Base-by-base conservation (phyloP, 2,113 vertebrate genomes). In the Eolophus roseicapilla region DNA sequence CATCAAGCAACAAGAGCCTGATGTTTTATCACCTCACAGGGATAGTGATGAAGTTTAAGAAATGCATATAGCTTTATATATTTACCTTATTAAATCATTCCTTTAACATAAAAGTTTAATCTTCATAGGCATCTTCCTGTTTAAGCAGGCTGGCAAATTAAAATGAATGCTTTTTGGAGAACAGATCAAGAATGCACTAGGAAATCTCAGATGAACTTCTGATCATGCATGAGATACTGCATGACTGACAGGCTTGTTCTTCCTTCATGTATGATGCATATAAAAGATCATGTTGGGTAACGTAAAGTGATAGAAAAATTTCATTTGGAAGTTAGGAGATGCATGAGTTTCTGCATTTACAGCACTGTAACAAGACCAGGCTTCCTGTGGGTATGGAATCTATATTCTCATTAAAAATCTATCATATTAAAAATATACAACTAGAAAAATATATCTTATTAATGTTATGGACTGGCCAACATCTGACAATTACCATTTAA, bases 251-350 rank as follows among this genome's bases (percentile, higher is more conserved):
- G 29, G 17, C 9, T 89, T 89, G 23, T 37, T 85, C 67, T 85
- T 78, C 64, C 88, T 93, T 91, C 83, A 84, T 88, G 35, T 82
- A 95, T 69, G 91, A 92, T 89, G 86, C 73, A 82, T 84, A 53
- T 23, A 60, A 84, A 92, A 89, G 81, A 92, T 82, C 77, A 84
- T 67, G 19, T 76, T 5, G 2, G 79, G 60, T 91, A 77, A 91
- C 69, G 86, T 65, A 24, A 90, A 41, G 46, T 33, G 71, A 47
- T 25, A 87, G 14, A 60, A 25, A 43, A 86, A 94, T 91, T 71
- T n/a, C 1, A 3, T 55, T 68, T 8, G 53, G 46, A 59, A 88
- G 13, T 70, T 52, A 76, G 27, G 37, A 70, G n/a, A 46, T 23
- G 47, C 5, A 12, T 0, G 2, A 57, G 9, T 92, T 86, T 77